Evolutionary conservation across 2,888 invertebrate genomes (phyloP).

Genomic region (Cheilosia grossa): DNA sequence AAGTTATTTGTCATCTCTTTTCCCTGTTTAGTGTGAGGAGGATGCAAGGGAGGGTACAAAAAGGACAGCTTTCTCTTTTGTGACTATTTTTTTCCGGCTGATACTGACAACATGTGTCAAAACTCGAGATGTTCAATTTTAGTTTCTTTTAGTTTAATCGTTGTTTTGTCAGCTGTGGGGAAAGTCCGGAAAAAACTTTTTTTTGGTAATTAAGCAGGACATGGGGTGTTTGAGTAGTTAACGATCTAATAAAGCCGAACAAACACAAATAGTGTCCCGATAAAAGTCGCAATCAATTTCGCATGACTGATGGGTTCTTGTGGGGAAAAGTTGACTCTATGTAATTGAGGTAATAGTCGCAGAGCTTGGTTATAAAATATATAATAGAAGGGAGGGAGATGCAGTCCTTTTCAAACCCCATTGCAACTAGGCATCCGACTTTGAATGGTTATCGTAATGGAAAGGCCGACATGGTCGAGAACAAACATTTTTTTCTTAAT

Average conservation of each 20-base stretch:
- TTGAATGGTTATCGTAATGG: too few relatives aligned
- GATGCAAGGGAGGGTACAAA: neutral
- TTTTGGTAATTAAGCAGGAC: slow-evolving; percentile 47
- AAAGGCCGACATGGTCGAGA: too few relatives aligned
- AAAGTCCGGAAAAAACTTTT: slow-evolving; percentile 27
- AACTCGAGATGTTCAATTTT: slow-evolving; percentile 30
- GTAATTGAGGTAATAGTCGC: too few relatives aligned
- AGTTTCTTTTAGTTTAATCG: slow-evolving; percentile 41
- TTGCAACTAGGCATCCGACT: too few relatives aligned
- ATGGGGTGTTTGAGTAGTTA: slow-evolving; percentile 33
- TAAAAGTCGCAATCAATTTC: slow-evolving; percentile 1
- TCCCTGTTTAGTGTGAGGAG: neutral
- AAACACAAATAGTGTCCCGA: neutral
- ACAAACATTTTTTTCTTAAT: too few relatives aligned
- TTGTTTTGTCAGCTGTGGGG: slow-evolving; percentile 23
- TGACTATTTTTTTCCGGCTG: slow-evolving; percentile 29
- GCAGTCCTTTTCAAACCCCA: too few relatives aligned
- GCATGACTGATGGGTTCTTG: neutral
- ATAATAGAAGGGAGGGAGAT: too few relatives aligned
- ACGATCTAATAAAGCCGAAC: slow-evolving; percentile 28
- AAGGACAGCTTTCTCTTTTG: neutral
- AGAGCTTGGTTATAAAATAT: too few relatives aligned
- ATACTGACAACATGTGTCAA: slow-evolving; percentile 49
- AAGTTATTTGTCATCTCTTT: slow-evolving; percentile 1
- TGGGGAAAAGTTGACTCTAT: too few relatives aligned